Evolutionary conservation across 2,888 invertebrate species (phyloP), one percentile per base, ranked within the genome.

Genomic region (Caenorhabditis uteleia): DNA sequence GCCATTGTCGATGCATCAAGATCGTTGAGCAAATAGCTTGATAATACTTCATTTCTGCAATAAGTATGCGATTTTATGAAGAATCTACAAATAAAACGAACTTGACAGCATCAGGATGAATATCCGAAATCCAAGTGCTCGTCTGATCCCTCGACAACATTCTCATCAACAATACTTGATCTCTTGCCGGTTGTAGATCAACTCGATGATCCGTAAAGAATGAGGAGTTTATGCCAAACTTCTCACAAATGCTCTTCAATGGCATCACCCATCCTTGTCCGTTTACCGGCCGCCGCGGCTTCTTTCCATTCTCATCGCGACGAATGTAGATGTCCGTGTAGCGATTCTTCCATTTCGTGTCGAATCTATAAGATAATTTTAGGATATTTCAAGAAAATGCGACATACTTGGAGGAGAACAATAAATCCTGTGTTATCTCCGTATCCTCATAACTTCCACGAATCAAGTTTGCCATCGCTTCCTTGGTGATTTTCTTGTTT

Each of bases 221-320:
- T 4, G 55, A 20, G 4, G 67, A 43, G 29, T 61, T 64, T 18
- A 75, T 58, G 12, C 65, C 50, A 16, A 74, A 70, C 61, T 64
- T 70, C 3, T 68, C 70, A 33, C 70, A 70, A 43, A 75, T 61
- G 27, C 62, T 59, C 46, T 70, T 68, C 45, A 75, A 44, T 6
- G 75, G 75, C 45, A 72, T 54, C 14, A 75, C 75, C 75, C 75
- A 75, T 29, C 75, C 75, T 51, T 70, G 68, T 6, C 62, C 57
- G 39, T 75, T 75, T n/a, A 68, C 54, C 26, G 68, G 71, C 3
- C 62, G 59, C 44, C 68, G 68, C 26, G 60, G 60, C 8, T 60
- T 65, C 34, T 57, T 68, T 1, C 67, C 61, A 16, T 62, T 60
- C 12, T 55, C 59, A 31, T 61, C 64, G 12, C 61, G 61, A 4